Evolutionary conservation across 2,888 invertebrate genomes (phyloP).

Genomic region (Penaeus monodon): DNA sequence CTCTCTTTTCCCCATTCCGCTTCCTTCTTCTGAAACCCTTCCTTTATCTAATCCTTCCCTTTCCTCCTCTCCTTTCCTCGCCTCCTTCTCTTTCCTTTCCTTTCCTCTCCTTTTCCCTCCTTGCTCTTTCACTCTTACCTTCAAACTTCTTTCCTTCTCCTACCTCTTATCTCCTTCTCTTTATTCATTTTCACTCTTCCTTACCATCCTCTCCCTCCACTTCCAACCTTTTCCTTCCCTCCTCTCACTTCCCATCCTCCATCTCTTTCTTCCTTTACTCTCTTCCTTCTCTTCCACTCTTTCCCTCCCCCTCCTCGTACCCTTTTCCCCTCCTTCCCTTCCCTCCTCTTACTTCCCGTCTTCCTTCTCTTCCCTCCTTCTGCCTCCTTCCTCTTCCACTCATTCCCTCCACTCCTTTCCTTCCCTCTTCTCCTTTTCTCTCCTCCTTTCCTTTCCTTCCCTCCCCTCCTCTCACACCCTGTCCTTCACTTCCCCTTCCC

Average conservation of each 20-base stretch:
- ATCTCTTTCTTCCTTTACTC: background rate
- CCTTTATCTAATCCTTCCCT: background rate
- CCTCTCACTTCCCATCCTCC: background rate
- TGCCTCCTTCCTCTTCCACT: background rate
- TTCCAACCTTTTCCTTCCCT: background rate
- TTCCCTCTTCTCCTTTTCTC: fast-evolving
- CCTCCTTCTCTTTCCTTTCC: background rate
- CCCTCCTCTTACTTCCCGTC: background rate
- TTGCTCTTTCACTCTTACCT: background rate
- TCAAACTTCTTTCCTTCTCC: background rate
- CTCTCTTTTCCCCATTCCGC: background rate
- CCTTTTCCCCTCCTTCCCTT: no score
- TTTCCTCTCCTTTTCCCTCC: background rate
- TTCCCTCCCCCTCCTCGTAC: background rate
- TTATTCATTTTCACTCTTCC: background rate
- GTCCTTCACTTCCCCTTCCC: background rate
- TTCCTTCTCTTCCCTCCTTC: background rate
- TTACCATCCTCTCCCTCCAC: background rate
- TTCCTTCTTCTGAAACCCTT: background rate
- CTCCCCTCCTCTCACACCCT: background rate
- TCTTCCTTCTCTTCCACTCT: background rate
- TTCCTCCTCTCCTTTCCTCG: background rate
- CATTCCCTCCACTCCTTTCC: no score
- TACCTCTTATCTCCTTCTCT: background rate
- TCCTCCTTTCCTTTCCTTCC: background rate